Conservation (phyloP, 2,888 invertebrate species). For the Encarsia formosa region DNA sequence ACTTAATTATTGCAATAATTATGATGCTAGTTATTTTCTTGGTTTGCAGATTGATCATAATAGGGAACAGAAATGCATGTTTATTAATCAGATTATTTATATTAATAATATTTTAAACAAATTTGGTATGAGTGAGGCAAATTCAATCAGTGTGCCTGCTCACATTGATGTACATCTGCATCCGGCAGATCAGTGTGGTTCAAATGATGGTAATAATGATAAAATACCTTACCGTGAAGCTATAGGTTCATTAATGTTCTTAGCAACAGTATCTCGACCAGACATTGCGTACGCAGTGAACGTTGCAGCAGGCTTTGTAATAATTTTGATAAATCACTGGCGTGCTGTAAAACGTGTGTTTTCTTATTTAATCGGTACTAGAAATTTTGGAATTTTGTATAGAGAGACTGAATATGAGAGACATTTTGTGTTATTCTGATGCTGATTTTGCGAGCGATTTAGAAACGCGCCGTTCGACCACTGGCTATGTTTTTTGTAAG, state of each 20-base stretch:
- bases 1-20: constrained; percentile 13
- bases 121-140: neutral
- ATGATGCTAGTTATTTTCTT: constrained; percentile 22
- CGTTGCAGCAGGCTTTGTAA: neutral
- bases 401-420: neutral
- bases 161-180: constrained; percentile 30
- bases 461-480: neutral
- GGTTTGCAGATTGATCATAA: constrained; percentile 26
- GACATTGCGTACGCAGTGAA: constrained; percentile 33
- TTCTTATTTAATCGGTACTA: constrained; percentile 17
- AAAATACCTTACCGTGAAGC: constrained; percentile 20
- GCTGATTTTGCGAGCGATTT: neutral
- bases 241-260: constrained; percentile 21
- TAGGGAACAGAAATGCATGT: constrained; percentile 24
- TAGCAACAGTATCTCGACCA: constrained; percentile 30
- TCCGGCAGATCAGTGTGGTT: constrained; percentile 18
- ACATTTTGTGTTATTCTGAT: neutral
- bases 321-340: constrained; percentile 15
- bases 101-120: constrained; percentile 27
- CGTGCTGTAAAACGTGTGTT: constrained; percentile 20
- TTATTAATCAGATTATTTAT: constrained; percentile 26
- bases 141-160: constrained; percentile 29
- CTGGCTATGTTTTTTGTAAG: neutral
- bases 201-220: constrained; percentile 3
- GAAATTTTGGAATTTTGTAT: constrained; percentile 26